Evolutionary conservation across 2,888 invertebrate genomes (phyloP), one percentile per base, ranked within the genome.

Genomic region (Hypolimnas misippus): DNA sequence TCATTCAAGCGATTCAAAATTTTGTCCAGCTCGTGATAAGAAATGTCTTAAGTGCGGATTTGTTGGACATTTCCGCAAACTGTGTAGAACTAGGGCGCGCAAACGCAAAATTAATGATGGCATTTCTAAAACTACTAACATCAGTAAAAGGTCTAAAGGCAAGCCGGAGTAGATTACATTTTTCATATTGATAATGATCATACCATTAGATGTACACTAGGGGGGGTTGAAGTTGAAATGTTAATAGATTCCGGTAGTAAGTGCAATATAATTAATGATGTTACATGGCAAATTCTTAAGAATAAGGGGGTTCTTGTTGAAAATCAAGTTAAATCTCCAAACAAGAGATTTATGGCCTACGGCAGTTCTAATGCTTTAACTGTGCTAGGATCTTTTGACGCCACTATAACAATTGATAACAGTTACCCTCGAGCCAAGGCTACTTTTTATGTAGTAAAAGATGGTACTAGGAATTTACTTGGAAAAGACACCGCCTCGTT

Each of bases 201-300:
- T 21, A 25, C 17, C 7, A 7, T 56, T 5, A 12, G 3, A 6
- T 54, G 62, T 51, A 4, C 10, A 14, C 17, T 63, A 8, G 63
- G 63, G 7, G 52, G 63, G 12, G 31, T 46, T 16, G 10, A 66
- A 44, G 44, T 62, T 8, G 40, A 71, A 1, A 70, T 70, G 70
- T 40, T 70, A 2, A 58, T 70, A 12, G 70, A 69, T 46, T 72
- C 70, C 0, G 71, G 66, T 0, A 63, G 63, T n/a, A 40, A 42
- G 12, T 25, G 25, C 16, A 42, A 55, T 29, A n/a, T 55, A 55
- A 42, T 44, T 17, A 44, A 19, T 16, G 29, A 44, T n/a, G 31
- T 29, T 14, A 42, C 55, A 17, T 55, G 44, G 55, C 12, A 29
- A 25, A 12, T 12, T 1, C 10, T 35, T 8, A 35, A 35, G 3